Evolutionary conservation across 1,140 invertebrate species (phyloP), one percentile per base, ranked within the genome.

Genomic region (Phthorimaea operculella): DNA sequence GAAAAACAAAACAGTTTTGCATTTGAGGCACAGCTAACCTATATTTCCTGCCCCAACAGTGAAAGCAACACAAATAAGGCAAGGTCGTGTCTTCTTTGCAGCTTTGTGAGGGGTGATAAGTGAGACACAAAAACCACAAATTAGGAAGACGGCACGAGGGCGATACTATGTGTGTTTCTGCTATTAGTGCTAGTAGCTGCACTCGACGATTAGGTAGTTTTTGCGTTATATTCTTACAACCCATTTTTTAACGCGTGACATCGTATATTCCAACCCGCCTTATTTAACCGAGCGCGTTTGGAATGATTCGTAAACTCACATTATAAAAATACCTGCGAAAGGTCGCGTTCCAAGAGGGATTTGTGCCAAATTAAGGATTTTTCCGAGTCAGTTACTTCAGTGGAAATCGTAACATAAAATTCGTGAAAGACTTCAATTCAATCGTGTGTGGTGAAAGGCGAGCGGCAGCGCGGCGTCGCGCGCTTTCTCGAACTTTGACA

Each of bases 401-500:
- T 36, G 42, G 42, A 54, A 60, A 50, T 55, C 57, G 53, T 51
- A 63, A 59, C 59, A 65, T 73, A 66, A 73, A 71, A 64, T 62
- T 57, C 52, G 57, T 52, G 65, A 65, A 69, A 62, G 57, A 59
- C 60, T 66, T 53, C 51, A 44, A 52, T 65, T 68, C 61, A 62
- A 69, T 69, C 63, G 59, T 55, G 59, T 58, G 60, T 64, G 54
- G 58, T 54, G 54, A 63, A 62, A 59, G 51, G 57, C 49, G 50
- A 53, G 67, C 68, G 66, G 62, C 69, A 64, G 17, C 51, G 65
- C 64, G 66, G 14, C 52, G 54, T 21, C 51, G 62, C 72, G 69
- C 66, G 65, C 71, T 59, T 28, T 28, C 68, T 74, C 74, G 57
- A 79, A 84, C 77, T 83, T 83, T 82, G 77, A 79, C 77, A 84